Conservation (phyloP, 2,113 vertebrate genomes). For the Okapia johnstoni region DNA sequence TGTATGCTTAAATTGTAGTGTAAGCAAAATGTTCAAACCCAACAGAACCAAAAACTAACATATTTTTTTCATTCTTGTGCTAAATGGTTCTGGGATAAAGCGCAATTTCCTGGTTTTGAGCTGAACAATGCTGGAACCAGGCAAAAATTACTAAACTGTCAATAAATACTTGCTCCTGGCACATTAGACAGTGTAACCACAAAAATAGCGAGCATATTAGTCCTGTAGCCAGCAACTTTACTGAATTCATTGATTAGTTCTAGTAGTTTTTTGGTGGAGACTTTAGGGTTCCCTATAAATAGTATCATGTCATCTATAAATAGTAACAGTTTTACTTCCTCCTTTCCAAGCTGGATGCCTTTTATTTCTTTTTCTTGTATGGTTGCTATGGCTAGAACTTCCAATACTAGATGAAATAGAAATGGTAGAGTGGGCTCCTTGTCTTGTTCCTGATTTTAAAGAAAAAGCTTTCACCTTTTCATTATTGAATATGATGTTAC, state of each 20-base stretch:
- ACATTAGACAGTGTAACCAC: neutral
- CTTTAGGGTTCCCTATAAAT: neutral
- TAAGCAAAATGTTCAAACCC: neutral
- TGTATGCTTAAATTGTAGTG: neutral
- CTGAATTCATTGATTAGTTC: neutral
- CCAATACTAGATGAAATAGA: neutral
- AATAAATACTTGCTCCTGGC: neutral
- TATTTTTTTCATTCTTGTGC: neutral
- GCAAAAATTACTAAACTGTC: neutral
- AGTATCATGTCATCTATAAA: neutral
- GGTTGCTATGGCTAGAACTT: neutral
- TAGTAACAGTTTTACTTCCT: neutral
- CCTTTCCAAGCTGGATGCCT: neutral
- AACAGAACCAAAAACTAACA: neutral
- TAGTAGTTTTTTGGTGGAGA: neutral
- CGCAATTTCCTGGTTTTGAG: slow-evolving; percentile 8
- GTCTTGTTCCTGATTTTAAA: neutral
- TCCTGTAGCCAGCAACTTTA: neutral
- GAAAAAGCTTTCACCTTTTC: neutral
- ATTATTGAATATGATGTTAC: neutral
- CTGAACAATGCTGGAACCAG: neutral
- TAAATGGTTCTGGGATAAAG: slow-evolving; percentile 7
- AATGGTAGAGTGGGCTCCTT: neutral
- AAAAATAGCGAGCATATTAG: neutral
- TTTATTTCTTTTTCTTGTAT: neutral